Base-by-base conservation (phyloP, 37 sponge, comb jelly and placozoan species). In the Geodia barretti region DNA sequence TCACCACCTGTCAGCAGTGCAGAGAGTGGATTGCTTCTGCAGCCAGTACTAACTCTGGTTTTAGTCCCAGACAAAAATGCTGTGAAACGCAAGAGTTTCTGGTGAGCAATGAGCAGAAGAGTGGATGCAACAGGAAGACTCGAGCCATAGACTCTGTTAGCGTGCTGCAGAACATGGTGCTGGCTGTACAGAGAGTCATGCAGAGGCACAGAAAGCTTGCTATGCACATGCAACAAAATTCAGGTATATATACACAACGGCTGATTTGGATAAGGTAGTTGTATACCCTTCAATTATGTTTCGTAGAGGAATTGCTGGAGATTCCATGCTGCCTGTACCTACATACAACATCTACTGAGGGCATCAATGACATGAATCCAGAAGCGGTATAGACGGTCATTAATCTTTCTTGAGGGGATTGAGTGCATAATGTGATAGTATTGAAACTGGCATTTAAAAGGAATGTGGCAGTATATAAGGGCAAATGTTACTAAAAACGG, bases 121-220 rank as follows among this genome's bases (percentile, higher is more conserved):
- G 2, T 69, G 34, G 32, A 3, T 34, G 37, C 37, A 34, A 69
- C 37, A 5, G 23, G 3, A 24, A 41, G 25, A n/a, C n/a, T n/a
- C n/a, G n/a, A n/a, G n/a, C n/a, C n/a, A n/a, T n/a, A n/a, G n/a
- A n/a, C n/a, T n/a, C n/a, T n/a, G 41, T 35, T 41, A 7, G 41
- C 25, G 30, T 68, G 39, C 14, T 67, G 2, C 24, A 34, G 59
- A 47, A 24, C 1, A 40, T 82, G 2, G 30, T 83, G 29, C 28
- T 83, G 24, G 67, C 68, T 33, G 76, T 83, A 17, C 84, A 83
- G 69, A 39, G 47, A 67, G 84, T 83, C 7, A 83, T 83, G 84
- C 58, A 23, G 28, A n/a, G 32, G 9, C 69, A 83, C 35, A 66
- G 42, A 34, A 70, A 64, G 29, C 8, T 28, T n/a, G 24, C 26